These are phyloP conservation scores for Ditylenchus weischeri DNA, from an alignment of 2,888 invertebrate genomes.

Conservation along the genomic window DNA sequence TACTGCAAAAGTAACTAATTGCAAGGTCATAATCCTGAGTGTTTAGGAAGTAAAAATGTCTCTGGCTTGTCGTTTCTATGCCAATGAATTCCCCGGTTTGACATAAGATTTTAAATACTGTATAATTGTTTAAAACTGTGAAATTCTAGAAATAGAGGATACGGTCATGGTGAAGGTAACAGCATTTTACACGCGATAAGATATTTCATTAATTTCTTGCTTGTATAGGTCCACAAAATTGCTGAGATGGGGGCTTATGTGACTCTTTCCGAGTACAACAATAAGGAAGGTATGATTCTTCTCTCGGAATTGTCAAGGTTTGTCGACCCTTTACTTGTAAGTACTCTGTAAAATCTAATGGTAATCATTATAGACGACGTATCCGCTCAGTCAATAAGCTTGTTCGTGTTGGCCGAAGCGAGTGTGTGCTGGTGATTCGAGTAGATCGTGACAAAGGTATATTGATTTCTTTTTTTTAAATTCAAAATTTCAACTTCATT, in stretches of 20 bases:
- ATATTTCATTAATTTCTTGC: too few species aligned
- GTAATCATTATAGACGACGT: constrained; percentile 71
- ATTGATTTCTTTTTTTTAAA: background rate
- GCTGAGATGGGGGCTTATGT: constrained; percentile 99
- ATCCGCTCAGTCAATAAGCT: constrained; percentile 98
- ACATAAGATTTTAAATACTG: too few species aligned
- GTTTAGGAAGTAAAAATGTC: constrained; percentile 55
- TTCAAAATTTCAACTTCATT: background rate
- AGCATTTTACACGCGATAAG: too few species aligned
- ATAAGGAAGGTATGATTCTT: constrained; percentile 89
- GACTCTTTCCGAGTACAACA: constrained; percentile 86
- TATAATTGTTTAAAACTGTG: too few species aligned
- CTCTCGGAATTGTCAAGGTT: constrained; percentile 82
- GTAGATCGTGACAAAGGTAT: constrained; percentile 97
- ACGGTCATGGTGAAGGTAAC: constrained; percentile 89
- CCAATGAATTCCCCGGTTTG: constrained; percentile 82
- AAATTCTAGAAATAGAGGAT: constrained; percentile 76
- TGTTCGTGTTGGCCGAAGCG: constrained; percentile 94
- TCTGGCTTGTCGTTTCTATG: constrained; percentile 91
- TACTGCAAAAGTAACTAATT: too few species aligned
- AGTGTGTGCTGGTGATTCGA: constrained; percentile 96
- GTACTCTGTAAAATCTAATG: too few species aligned
- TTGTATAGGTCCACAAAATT: constrained; percentile 74
- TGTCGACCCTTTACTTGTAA: too few species aligned
- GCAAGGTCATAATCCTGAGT: too few species aligned